Evolutionary conservation across 2,888 invertebrate species (phyloP).

Genomic region (Crepidodera aurea): DNA sequence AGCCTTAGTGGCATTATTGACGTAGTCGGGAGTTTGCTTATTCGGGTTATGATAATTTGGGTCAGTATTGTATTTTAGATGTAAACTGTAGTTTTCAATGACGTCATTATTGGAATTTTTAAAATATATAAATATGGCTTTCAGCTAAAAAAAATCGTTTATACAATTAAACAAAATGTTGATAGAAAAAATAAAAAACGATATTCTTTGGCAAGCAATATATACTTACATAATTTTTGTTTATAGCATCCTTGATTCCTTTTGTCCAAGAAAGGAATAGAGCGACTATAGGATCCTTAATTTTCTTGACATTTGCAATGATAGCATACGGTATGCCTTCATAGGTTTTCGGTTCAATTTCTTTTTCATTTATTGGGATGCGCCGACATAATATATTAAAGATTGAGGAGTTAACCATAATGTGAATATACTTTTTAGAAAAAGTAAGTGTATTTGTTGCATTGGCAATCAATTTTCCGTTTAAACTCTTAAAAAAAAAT

Average conservation of each 20-base stretch:
- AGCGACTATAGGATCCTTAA: conserved; percentile 22
- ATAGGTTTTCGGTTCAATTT: conserved; percentile 23
- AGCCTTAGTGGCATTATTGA: conserved; percentile 19
- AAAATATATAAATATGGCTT: conserved; percentile 28
- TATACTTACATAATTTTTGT: conserved; percentile 37
- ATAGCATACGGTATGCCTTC: conserved; percentile 24
- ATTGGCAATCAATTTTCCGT: conserved; percentile 15
- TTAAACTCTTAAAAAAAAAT: conserved; percentile 29
- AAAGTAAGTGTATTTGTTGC: conserved; percentile 25
- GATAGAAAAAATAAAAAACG: too few species aligned
- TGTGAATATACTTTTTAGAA: conserved; percentile 29
- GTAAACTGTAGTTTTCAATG: conserved; percentile 31
- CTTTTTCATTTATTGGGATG: conserved; percentile 21
- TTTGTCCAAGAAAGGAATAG: conserved; percentile 25
- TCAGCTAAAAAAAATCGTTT: conserved; percentile 30
- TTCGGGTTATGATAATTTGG: conserved; percentile 12
- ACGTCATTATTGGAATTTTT: conserved; percentile 19
- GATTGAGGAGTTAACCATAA: conserved; percentile 27
- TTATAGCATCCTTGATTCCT: conserved; percentile 33
- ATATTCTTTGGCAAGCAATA: too few species aligned
- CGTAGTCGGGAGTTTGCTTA: conserved; percentile 16
- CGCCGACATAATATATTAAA: conserved; percentile 36
- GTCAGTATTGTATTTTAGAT: conserved; percentile 33
- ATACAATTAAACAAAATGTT: too few species aligned
- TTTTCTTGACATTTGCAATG: conserved; percentile 5